Evolutionary conservation across 2,797 vertebrate species (phyloP), one percentile per base, ranked within the genome.

Genomic region (Danio albolineatus): DNA sequence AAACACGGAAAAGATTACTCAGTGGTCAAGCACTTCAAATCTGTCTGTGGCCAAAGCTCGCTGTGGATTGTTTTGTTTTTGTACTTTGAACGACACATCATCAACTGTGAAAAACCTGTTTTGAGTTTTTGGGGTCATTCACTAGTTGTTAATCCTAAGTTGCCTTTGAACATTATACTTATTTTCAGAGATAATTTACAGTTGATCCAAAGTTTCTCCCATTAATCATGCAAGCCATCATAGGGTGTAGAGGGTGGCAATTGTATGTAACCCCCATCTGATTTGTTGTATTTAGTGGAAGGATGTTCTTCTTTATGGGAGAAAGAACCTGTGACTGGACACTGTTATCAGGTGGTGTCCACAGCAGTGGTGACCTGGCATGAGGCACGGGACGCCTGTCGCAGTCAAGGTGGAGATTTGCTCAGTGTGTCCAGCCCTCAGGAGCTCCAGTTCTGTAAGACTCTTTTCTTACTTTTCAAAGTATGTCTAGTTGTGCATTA

Each of bases 301-400:
- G 95, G 94, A 16, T 99, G 97, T 89, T 86, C 88, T 65, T 87
- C 85, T 85, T 89, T 93, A 38, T 99, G 98, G 91, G 84, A 89
- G 6, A 17, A 62, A 36, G 91, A 79, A 14, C 82, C 91, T 4
- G 88, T 87, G 5, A 86, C 85, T 2, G 92, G 93, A 72, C 93
- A 85, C 72, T 99, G 98, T 91, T 99, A 96, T 86, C 95, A 97
- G 86, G 95, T 97, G 91, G 96, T 97, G 75, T 90, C 90, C 1
- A 86, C 87, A 28, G 94, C 94, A 6, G 65, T 92, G 12, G 94
- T 98, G 85, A 92, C 94, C 80, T 99, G 98, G 98, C 95, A 96
- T 2, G 93, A 96, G 86, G 97, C 97, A 43, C 91, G 96, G 78
- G 84, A 96, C 86, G 96, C 97, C 0, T 99, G 97, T 90, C 95